These are phyloP conservation scores for Slavum lentiscoides DNA, from an alignment of 2,888 invertebrate species.

Conservation along the genomic window DNA sequence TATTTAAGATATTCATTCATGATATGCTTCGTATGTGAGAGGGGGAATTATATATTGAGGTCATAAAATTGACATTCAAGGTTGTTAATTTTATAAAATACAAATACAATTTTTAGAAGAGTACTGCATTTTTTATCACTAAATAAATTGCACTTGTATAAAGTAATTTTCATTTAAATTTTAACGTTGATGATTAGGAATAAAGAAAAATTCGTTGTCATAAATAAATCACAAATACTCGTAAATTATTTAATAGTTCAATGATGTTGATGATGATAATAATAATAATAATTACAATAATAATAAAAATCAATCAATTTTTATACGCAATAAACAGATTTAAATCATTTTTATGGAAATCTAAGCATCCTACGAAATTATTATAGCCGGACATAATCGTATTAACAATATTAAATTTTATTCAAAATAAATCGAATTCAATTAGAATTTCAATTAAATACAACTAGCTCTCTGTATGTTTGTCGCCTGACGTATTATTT, in stretches of 20 bases:
- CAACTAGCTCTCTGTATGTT: neutral
- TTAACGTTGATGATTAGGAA: too few relatives aligned
- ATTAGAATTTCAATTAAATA: neutral
- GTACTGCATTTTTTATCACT: neutral
- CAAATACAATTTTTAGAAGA: neutral
- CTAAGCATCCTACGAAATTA: neutral
- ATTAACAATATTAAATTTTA: too few relatives aligned
- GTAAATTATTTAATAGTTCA: too few relatives aligned
- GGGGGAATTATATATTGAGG: neutral
- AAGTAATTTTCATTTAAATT: neutral
- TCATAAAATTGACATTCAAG: neutral
- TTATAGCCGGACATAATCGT: neutral
- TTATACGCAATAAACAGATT: neutral
- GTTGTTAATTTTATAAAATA: neutral
- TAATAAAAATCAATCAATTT: neutral
- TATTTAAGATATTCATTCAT: neutral
- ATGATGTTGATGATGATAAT: too few relatives aligned
- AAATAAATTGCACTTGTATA: neutral
- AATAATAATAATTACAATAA: too few relatives aligned
- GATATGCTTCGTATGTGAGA: neutral
- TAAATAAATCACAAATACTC: too few relatives aligned
- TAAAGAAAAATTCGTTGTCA: too few relatives aligned
- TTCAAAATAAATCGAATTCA: too few relatives aligned
- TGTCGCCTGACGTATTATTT: neutral
- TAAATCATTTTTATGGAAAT: neutral